These are phyloP conservation scores for Aurelia aurita complex sp. Pacific DNA, from an alignment of 30 jellyfish, hydroid and myxozoan species.

Conservation along the genomic window DNA sequence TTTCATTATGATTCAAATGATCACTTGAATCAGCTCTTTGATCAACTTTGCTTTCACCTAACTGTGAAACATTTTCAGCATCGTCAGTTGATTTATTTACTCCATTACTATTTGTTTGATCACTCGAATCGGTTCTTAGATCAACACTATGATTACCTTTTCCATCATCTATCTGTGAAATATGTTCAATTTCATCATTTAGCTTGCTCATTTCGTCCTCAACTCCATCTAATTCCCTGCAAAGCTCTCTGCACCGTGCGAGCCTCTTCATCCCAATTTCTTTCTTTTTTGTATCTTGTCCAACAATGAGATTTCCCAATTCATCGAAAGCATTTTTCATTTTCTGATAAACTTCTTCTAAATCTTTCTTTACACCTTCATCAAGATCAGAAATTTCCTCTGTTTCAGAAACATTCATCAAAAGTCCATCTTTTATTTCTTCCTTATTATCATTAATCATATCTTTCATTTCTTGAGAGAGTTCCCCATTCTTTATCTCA, in stretches of 20 bases:
- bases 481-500: not conserved
- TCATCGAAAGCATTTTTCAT: conserved; percentile 34
- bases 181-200: not conserved
- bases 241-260: conserved; percentile 24
- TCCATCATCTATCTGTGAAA: not conserved
- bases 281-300: not conserved
- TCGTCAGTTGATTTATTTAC: not conserved
- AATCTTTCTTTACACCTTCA: not conserved
- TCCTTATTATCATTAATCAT: conserved; percentile 3
- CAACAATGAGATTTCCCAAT: conserved; percentile 3
- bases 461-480: not conserved
- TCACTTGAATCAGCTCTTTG: not conserved
- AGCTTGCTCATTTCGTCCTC: conserved; percentile 7
- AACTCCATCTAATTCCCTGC: conserved; percentile 19
- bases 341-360: conserved; percentile 11
- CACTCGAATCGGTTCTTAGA: not conserved
- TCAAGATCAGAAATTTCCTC: conserved; percentile 20
- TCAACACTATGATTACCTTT: not conserved
- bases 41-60: not conserved
- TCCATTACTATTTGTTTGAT: not conserved
- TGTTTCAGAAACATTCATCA: not conserved
- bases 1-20: too few species aligned
- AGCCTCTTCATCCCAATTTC: conserved; percentile 10
- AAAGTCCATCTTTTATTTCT: conserved; percentile 8
- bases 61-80: not conserved